Base-by-base conservation (phyloP, 2,888 invertebrate species). In the Furcula furcula region DNA sequence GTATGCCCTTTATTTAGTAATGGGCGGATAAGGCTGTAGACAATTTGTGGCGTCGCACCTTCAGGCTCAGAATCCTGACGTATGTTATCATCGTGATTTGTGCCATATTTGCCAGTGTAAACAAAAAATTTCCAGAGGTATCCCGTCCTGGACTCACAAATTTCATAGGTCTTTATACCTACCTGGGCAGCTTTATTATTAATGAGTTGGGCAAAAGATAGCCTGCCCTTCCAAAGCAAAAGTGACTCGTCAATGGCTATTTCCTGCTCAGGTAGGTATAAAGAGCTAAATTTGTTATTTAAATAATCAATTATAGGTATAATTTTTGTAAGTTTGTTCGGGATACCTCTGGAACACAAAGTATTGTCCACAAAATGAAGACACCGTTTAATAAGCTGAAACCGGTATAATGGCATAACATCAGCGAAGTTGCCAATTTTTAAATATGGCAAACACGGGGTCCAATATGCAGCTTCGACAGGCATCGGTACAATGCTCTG, bases 141-240 rank as follows among this genome's bases (percentile, higher is more conserved):
- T 7, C 35, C 35, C 7, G 30, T 36, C 46, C 49, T 1, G 9
- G 57, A 53, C 31, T 54, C 52, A 34, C 31, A 53, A 4, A 56
- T 11, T 22, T 56, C 52, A 21, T 40, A 54, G 29, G 43, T 44
- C 29, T 57, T 57, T 25, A 57, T 42, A 29, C 56, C 54, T 31
- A 28, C 48, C 29, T 38, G 26, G 12, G 54, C 50, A 4, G 15
- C 22, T 40, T 53, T 56, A 25, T 41, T 49, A 0, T 46, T 28
- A 29, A 51, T 53, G 25, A 25, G 25, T 22, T 50, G 54, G 0
- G 28, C 26, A 45, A n/a, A n/a, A n/a, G n/a, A n/a, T n/a, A n/a
- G n/a, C n/a, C n/a, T n/a, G n/a, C n/a, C n/a, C n/a, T n/a, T 46
- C 46, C 46, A 52, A 22, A 47, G 12, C 29, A 48, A 40, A 4